Evolutionary conservation across 2,888 invertebrate species (phyloP).

Genomic region (Caenorhabditis sp.): DNA sequence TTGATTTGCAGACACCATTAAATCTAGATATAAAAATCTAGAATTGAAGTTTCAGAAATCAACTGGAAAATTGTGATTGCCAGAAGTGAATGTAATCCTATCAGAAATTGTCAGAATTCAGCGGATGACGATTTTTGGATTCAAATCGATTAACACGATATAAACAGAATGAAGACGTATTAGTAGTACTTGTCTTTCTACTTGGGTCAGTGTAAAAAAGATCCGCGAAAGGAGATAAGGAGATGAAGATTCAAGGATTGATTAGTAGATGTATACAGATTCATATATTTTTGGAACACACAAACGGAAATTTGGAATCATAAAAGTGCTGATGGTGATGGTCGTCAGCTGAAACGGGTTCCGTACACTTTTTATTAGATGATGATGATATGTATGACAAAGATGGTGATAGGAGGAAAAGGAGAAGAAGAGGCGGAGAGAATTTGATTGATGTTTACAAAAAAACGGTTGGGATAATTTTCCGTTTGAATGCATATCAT

Average conservation of each 20-base stretch:
- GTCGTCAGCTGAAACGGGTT: conserved; percentile 45
- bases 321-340: conserved; percentile 30
- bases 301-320: conserved; percentile 9
- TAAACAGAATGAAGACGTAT: conserved; percentile 4
- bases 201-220: conserved; percentile 12
- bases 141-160: conserved; percentile 10
- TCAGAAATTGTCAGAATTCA: conserved; percentile 8
- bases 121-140: background rate
- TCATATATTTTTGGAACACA: conserved; percentile 8
- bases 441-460: conserved; percentile 47
- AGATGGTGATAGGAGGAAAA: conserved; percentile 24
- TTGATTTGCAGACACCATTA: too few species aligned
- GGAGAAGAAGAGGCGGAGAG: background rate
- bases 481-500: conserved; percentile 18
- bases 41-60: background rate
- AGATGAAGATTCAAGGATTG: background rate
- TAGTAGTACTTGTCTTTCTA: conserved; percentile 16
- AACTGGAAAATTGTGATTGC: background rate
- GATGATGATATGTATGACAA: conserved; percentile 38
- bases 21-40: background rate
- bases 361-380: conserved; percentile 47
- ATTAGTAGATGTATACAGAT: background rate
- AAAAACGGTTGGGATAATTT: conserved; percentile 17
- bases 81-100: conserved; percentile 19
- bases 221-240: conserved; percentile 40